A percentile compares a stretch with the other conserved stretches of the same genome.
phyloP scores from a whole-genome alignment of 1,140 invertebrate species.

The Drosophila pseudoananassae region DNA sequence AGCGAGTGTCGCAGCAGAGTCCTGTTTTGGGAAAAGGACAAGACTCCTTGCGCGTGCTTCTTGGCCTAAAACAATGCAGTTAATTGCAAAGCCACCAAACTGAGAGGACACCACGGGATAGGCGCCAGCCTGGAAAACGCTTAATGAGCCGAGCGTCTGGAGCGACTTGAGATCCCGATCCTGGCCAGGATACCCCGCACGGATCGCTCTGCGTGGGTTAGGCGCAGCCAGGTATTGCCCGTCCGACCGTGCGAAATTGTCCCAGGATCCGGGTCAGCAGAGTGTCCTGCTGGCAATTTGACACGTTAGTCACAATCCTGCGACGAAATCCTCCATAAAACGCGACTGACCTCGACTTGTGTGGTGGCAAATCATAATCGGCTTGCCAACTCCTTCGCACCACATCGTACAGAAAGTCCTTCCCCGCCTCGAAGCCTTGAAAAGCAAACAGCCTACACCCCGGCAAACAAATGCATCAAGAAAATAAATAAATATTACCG shows the following conservation, averaged over 20 bases:
- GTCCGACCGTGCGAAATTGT: conserved; percentile 68
- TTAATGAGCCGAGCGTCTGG: conserved; percentile 67
- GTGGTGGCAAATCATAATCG: conserved; percentile 79
- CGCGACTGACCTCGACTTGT: conserved; percentile 59
- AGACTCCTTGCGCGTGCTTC: conserved; percentile 47
- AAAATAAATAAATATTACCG: conserved; percentile 60
- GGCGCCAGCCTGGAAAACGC: conserved; percentile 57
- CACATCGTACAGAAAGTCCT: conserved; percentile 21
- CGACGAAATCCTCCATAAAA: conserved; percentile 42
- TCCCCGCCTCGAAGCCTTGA: conserved; percentile 1
- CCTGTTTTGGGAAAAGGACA: conserved; percentile 27
- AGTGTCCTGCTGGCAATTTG: conserved; percentile 68
- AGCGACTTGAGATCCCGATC: conserved; percentile 8
- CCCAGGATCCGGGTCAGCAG: conserved; percentile 7
- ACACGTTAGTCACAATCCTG: conserved; percentile 59
- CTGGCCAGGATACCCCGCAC: conserved; percentile 25
- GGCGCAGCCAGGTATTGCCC: conserved; percentile 48
- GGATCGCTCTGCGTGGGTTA: conserved; percentile 52
- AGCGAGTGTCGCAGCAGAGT: conserved; percentile 53
- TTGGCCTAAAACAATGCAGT: conserved; percentile 60
- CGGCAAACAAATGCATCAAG: conserved; percentile 44
- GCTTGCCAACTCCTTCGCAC: conserved; percentile 70
- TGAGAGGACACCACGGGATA: conserved; percentile 67
- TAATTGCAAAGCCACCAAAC: conserved; percentile 81
- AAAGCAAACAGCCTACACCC: conserved; percentile 7